Conservation (phyloP, 2,888 invertebrate species). For the Hyles lineata region DNA sequence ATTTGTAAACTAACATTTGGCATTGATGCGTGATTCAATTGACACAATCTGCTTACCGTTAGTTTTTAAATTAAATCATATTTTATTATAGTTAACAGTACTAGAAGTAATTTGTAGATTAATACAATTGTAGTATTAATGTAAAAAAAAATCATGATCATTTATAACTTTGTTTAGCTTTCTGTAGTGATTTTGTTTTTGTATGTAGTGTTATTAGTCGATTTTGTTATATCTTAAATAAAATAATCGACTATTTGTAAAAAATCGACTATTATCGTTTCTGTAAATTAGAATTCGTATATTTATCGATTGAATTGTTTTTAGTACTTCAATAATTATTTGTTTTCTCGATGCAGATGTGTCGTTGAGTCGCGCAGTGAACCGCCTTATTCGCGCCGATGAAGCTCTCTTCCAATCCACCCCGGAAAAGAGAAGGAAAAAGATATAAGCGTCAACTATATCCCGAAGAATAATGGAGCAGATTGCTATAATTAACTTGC, state of each 20-base stretch:
- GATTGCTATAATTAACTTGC: not conserved
- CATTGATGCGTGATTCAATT: constrained; percentile 72
- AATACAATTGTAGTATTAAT: constrained; percentile 28
- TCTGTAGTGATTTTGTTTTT: not conserved
- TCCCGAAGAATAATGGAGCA: not conserved
- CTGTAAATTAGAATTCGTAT: not conserved
- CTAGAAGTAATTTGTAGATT: constrained; percentile 29
- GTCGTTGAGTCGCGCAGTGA: constrained; percentile 80
- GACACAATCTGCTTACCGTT: constrained; percentile 78
- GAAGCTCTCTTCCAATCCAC: constrained; percentile 77
- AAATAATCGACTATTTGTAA: not conserved
- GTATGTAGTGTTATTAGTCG: not conserved
- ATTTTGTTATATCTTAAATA: not conserved
- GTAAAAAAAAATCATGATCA: not conserved
- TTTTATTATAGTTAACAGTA: not conserved
- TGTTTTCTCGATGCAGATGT: constrained; percentile 72
- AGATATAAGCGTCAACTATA: constrained; percentile 63
- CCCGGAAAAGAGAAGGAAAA: constrained; percentile 81
- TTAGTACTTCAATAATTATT: constrained; percentile 40
- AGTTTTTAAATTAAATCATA: constrained; percentile 30
- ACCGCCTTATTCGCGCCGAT: constrained; percentile 78
- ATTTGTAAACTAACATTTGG: constrained; percentile 46
- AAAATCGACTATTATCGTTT: not conserved
- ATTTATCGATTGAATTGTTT: constrained; percentile 25
- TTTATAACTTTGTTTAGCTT: not conserved